phyloP scores from a whole-genome alignment of 2,888 invertebrate species.

The Parapristionchus giblindavisi region DNA sequence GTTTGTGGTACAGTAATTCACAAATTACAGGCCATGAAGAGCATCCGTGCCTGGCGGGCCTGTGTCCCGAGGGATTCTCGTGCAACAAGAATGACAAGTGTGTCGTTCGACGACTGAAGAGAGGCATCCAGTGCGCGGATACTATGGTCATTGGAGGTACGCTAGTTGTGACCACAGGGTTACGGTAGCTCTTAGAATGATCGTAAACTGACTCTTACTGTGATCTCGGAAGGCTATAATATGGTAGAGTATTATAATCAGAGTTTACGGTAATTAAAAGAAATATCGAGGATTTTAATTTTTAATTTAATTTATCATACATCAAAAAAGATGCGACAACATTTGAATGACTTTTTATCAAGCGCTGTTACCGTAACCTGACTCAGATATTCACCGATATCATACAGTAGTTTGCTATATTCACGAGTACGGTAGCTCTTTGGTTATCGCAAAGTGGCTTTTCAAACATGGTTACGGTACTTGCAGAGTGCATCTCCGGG shows the following conservation, averaged over 20 bases:
- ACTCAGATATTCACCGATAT: not conserved
- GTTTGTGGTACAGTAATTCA: slow-evolving; percentile 15
- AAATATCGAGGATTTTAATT: too few relatives aligned
- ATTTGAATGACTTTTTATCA: not conserved
- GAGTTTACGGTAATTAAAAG: too few relatives aligned
- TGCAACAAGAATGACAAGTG: slow-evolving; percentile 18
- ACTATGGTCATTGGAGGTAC: slow-evolving; percentile 17
- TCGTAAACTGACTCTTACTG: too few relatives aligned
- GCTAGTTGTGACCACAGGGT: not conserved
- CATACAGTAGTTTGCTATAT: too few relatives aligned
- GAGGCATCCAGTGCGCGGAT: not conserved
- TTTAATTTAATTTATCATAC: too few relatives aligned
- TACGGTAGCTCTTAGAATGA: not conserved
- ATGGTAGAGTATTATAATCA: too few relatives aligned
- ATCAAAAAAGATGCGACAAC: too few relatives aligned
- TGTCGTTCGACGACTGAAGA: slow-evolving; percentile 18
- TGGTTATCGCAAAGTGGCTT: too few relatives aligned
- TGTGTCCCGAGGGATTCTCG: slow-evolving; percentile 22
- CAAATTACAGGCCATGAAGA: slow-evolving; percentile 14
- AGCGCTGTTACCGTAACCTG: not conserved
- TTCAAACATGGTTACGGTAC: too few relatives aligned
- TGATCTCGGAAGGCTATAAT: too few relatives aligned
- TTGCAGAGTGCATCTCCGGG: slow-evolving; percentile 22
- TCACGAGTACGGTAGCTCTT: too few relatives aligned
- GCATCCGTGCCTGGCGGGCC: slow-evolving; percentile 11